A percentile compares a stretch with the other conserved stretches of the same genome.
These are phyloP conservation scores for Thalassophryne amazonica DNA, from an alignment of 2,797 vertebrate species.

Conservation along the genomic window DNA sequence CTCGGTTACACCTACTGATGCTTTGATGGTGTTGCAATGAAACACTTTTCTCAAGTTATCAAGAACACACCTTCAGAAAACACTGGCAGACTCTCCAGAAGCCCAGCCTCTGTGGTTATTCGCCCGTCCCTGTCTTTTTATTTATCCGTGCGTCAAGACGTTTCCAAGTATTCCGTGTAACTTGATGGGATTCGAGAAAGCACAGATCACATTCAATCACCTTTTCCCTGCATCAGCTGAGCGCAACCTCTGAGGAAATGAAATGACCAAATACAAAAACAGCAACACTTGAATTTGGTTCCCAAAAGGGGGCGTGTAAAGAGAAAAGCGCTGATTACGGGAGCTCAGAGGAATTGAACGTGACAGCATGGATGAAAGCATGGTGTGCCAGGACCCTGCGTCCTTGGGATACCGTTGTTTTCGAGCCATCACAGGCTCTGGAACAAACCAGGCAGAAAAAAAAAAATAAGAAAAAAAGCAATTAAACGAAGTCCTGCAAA, in stretches of 20 bases:
- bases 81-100: constrained; percentile 23
- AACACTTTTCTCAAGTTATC: constrained; percentile 30
- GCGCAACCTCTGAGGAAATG: constrained; percentile 15
- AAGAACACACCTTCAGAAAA: constrained; percentile 48
- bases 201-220: constrained; percentile 39
- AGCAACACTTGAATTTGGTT: constrained; percentile 49
- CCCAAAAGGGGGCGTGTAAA: constrained; percentile 41
- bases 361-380: constrained; percentile 37
- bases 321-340: constrained; percentile 51
- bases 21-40: constrained; percentile 43
- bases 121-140: constrained; percentile 3
- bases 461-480: constrained; percentile 26
- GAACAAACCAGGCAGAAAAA: constrained; percentile 9
- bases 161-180: constrained; percentile 12
- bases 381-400: constrained; percentile 16
- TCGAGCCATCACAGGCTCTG: constrained; percentile 15
- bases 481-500: constrained; percentile 5
- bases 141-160: neutral
- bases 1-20: constrained; percentile 19
- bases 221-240: constrained; percentile 29
- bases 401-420: constrained; percentile 31
- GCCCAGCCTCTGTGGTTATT: constrained; percentile 32
- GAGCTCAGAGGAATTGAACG: constrained; percentile 5
- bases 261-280: constrained; percentile 57
- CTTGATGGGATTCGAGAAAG: constrained; percentile 22